These are phyloP conservation scores for Drosophila repletoides DNA, from an alignment of 1,140 invertebrate genomes.

Conservation along the genomic window DNA sequence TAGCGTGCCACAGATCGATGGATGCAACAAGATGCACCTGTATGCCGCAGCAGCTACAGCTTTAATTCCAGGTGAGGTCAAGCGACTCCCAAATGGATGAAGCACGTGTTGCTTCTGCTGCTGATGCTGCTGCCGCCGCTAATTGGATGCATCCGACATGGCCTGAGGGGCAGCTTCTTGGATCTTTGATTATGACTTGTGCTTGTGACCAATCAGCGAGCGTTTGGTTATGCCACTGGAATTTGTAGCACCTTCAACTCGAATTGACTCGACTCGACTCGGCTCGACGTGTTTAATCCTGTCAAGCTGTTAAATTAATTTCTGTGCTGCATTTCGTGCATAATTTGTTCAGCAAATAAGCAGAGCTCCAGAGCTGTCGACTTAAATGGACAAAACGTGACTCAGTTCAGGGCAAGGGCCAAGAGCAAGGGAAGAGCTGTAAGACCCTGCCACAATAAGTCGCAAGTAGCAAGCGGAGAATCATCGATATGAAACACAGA, in stretches of 20 bases:
- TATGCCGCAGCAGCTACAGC: not conserved
- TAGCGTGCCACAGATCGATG: slow-evolving; percentile 59
- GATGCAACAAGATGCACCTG: slow-evolving; percentile 53
- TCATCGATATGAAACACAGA: slow-evolving; percentile 11
- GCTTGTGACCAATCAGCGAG: slow-evolving; percentile 65
- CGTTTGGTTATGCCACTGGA: slow-evolving; percentile 44
- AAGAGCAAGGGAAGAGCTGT: not conserved
- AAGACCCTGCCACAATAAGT: not conserved
- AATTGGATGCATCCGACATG: slow-evolving; percentile 44
- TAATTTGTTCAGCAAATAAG: slow-evolving; percentile 43
- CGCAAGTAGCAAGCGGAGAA: not conserved
- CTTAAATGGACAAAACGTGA: slow-evolving; percentile 44
- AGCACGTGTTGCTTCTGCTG: slow-evolving; percentile 29
- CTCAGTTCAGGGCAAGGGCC: slow-evolving; percentile 16
- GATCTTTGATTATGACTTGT: slow-evolving; percentile 55
- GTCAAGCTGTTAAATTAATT: slow-evolving; percentile 80
- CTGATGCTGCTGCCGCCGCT: slow-evolving; percentile 1
- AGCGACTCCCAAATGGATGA: slow-evolving; percentile 8
- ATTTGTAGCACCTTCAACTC: slow-evolving; percentile 37
- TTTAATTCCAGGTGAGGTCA: slow-evolving; percentile 22
- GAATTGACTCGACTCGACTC: too few species aligned
- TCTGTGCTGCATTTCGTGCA: slow-evolving; percentile 36
- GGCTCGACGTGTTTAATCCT: slow-evolving; percentile 60
- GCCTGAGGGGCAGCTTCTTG: slow-evolving; percentile 13
- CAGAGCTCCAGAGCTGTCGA: slow-evolving; percentile 3